Evolutionary conservation across 1,140 invertebrate species (phyloP), one percentile per base, ranked within the genome.

Genomic region (Zeugodacus cucurbitae): DNA sequence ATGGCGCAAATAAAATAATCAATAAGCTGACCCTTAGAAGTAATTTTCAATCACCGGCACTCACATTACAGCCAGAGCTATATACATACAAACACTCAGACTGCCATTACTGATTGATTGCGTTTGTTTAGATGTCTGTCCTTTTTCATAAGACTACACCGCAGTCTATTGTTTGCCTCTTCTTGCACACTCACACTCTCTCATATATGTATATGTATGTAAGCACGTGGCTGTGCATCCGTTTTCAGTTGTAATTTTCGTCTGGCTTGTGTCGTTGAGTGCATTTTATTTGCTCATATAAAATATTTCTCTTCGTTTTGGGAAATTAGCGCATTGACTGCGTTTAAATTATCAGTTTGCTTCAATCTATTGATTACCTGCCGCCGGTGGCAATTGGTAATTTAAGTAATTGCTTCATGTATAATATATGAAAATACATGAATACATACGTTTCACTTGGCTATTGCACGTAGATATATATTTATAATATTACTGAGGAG

Each of bases 291-390:
- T 37, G 34, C 67, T 74, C 67, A 41, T 41, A 74, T 74, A 41
- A 37, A 70, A 17, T 41, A 22, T 70, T 70, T 37, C 34, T 70
- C 17, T 70, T 20, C 67, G 32, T 59, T 59, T 59, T 59, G n/a
- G n/a, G 20, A 70, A 37, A 74, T 74, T 74, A 74, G 32, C 32
- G 34, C 67, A 74, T 6, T 74, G 32, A 41, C 67, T 74, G 6
- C 32, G 67, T 74, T 74, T 17, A 22, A 34, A 74, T 74, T 41
- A 74, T 74, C 67, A 22, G 67, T 41, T 41, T 74, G 67, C 32
- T 74, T 74, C 34, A 74, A 74, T 74, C 67, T 22, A 74, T 74
- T 74, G 67, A 74, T 74, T 74, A 74, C 67, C 67, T 74, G 67
- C 4, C 34, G 67, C 29, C 34, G 3, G 37, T 74, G 32, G 67